Conservation (phyloP, 2,888 invertebrate species). For the Alviniconcha strummeri region DNA sequence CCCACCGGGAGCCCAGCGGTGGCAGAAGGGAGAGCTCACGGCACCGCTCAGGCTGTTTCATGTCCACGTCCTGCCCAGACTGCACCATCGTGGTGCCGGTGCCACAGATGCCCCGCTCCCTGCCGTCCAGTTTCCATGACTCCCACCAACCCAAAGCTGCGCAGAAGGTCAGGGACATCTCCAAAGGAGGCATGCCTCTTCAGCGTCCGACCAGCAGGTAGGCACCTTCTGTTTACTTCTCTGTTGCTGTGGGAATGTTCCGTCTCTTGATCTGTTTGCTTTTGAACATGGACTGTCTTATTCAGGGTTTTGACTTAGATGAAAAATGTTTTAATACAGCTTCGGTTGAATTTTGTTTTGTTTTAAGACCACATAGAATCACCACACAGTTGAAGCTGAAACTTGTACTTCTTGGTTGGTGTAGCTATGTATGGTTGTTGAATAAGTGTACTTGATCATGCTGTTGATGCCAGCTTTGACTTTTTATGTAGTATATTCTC, state of each 20-base stretch:
- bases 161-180: not conserved
- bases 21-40: not conserved
- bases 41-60: constrained; percentile 70
- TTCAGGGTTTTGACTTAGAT: not conserved
- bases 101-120: constrained; percentile 77
- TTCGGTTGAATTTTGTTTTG: no score
- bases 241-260: not conserved
- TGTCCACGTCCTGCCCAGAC: constrained; percentile 87
- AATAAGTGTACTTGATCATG: no score
- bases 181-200: not conserved
- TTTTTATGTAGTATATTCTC: not conserved
- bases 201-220: constrained; percentile 5
- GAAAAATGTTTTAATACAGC: not conserved
- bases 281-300: not conserved
- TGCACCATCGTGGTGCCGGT: constrained; percentile 65
- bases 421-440: no score
- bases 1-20: constrained; percentile 37
- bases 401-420: no score
- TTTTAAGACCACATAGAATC: no score
- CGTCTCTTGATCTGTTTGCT: not conserved
- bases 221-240: not conserved
- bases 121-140: constrained; percentile 65
- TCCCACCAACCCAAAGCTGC: constrained; percentile 6
- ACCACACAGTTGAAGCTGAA: no score
- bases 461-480: no score